Evolutionary conservation across 2,113 vertebrate species (phyloP).

Genomic region (Amblyornis subalaris): DNA sequence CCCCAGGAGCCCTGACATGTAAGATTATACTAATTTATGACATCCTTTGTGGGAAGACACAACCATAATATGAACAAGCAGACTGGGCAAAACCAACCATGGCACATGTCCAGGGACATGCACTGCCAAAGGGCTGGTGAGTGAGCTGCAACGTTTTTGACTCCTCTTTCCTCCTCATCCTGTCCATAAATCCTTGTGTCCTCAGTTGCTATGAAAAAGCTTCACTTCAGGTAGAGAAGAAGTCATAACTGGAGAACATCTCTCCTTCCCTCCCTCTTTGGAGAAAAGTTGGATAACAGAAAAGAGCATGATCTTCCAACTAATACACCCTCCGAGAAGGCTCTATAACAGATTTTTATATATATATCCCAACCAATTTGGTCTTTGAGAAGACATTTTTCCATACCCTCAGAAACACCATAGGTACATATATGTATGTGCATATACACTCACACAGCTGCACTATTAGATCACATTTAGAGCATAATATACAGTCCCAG

Average conservation of each 20-base stretch:
- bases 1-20: neutral
- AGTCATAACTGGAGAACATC: neutral
- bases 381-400: neutral
- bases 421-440: neutral
- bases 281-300: neutral
- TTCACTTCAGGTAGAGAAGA: neutral
- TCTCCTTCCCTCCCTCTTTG: neutral
- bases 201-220: neutral
- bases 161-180: neutral
- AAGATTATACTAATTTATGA: neutral
- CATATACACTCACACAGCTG: neutral
- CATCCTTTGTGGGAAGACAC: neutral
- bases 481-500: neutral
- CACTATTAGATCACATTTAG: neutral
- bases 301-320: neutral
- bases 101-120: accelerated
- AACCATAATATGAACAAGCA: neutral
- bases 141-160: neutral
- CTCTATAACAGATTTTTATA: neutral
- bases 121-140: neutral
- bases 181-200: neutral
- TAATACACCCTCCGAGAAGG: neutral
- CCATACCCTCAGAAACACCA: neutral
- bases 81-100: neutral
- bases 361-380: neutral